Conservation (phyloP, 2,113 vertebrate species). For the Morone chrysops region DNA sequence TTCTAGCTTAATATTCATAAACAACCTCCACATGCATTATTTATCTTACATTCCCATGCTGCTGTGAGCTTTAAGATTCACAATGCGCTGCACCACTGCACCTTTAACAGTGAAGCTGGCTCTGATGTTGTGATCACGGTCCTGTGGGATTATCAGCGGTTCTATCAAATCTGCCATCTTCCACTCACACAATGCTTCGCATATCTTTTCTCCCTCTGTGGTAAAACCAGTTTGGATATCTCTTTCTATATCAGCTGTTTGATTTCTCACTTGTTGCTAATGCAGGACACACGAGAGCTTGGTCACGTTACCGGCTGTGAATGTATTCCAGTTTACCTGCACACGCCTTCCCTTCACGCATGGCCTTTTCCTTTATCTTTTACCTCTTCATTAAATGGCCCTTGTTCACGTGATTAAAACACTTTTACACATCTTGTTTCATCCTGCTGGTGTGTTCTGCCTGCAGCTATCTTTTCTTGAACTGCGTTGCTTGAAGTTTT, state of each 20-base stretch:
- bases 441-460: background rate
- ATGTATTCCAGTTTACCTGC: background rate
- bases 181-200: background rate
- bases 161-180: background rate
- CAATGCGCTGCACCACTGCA: constrained; percentile 4
- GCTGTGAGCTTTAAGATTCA: background rate
- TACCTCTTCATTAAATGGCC: background rate
- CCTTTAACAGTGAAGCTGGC: background rate
- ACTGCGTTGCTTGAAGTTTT: background rate
- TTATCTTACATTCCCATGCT: constrained; percentile 14
- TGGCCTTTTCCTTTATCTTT: background rate
- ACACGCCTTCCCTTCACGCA: background rate
- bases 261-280: background rate
- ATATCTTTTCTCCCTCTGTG: background rate
- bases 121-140: background rate
- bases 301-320: background rate
- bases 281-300: background rate
- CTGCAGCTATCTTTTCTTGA: background rate
- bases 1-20: background rate
- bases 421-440: background rate
- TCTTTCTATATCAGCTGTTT: constrained; percentile 8
- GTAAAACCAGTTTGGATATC: constrained; percentile 27
- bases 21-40: constrained; percentile 16
- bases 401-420: background rate
- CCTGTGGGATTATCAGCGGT: background rate